Percentiles rank a stretch among this genome's conserved stretches.
Conservation (phyloP, 2,113 vertebrate genomes). For the Scomber japonicus region DNA sequence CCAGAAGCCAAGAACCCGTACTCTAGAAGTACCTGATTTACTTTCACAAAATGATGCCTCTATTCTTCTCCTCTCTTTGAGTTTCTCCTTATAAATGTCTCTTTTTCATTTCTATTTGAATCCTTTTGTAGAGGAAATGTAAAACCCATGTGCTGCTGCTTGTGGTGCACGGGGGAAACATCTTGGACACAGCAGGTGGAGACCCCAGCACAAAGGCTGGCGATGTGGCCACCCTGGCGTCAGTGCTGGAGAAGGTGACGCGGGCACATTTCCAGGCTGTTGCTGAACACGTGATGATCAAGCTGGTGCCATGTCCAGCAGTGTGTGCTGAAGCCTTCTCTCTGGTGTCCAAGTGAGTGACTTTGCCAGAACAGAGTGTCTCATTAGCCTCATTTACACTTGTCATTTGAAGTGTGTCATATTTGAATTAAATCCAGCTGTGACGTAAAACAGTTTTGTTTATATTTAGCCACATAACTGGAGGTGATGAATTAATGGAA, state of each 20-base stretch:
- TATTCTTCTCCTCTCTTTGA: background rate
- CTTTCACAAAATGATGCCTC: conserved; percentile 1
- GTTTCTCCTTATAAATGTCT: background rate
- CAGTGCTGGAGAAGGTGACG: conserved; percentile 94
- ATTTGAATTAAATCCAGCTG: conserved; percentile 1
- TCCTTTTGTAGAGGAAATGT: conserved; percentile 85
- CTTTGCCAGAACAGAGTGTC: background rate
- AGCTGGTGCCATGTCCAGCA: conserved; percentile 93
- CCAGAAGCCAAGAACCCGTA: background rate
- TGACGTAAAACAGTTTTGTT: conserved; percentile 1
- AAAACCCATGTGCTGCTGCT: conserved; percentile 93
- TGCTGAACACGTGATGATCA: conserved; percentile 91
- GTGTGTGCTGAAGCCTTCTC: conserved; percentile 96
- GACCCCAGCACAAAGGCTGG: conserved; percentile 91
- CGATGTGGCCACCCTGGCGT: conserved; percentile 91
- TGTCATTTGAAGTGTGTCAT: conserved; percentile 15
- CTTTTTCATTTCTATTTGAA: conserved; percentile 15
- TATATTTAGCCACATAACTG: background rate
- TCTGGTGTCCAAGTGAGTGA: conserved; percentile 94
- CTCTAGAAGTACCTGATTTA: background rate
- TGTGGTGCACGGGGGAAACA: conserved; percentile 94
- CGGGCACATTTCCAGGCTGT: conserved; percentile 93
- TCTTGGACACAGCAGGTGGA: conserved; percentile 90
- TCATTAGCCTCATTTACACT: background rate
- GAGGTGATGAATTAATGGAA: background rate